Evolutionary conservation across 1,140 invertebrate species (phyloP).

Genomic region (Drosophila obscura): DNA sequence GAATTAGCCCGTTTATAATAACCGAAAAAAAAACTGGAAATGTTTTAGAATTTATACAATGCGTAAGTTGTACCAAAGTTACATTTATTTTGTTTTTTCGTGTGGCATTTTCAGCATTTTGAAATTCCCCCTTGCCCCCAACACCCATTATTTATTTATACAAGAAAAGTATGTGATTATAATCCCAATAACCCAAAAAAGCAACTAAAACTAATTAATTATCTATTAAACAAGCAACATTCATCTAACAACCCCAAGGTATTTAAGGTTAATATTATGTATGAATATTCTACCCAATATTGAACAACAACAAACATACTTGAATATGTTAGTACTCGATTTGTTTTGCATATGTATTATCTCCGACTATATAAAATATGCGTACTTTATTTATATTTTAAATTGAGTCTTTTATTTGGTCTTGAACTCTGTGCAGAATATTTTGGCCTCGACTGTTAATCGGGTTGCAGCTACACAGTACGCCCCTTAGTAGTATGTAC

Average conservation of each 20-base stretch:
- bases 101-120: conserved; percentile 58
- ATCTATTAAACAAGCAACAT: conserved; percentile 60
- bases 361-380: conserved; percentile 63
- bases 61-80: conserved; percentile 78
- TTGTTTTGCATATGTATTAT: conserved; percentile 72
- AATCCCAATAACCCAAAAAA: conserved; percentile 44
- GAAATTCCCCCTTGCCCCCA: conserved; percentile 28
- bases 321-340: conserved; percentile 60
- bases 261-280: conserved; percentile 42
- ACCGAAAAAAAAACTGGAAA: conserved; percentile 29
- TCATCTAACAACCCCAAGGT: conserved; percentile 55
- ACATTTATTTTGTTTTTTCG: conserved; percentile 60
- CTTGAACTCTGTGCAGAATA: neutral
- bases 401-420: conserved; percentile 27
- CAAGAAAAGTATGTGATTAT: conserved; percentile 71
- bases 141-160: conserved; percentile 68
- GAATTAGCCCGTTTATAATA: conserved; percentile 7
- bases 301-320: conserved; percentile 36
- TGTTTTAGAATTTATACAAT: conserved; percentile 75
- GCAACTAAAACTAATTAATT: conserved; percentile 32
- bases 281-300: conserved; percentile 46
- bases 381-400: conserved; percentile 52
- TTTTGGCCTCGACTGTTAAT: neutral
- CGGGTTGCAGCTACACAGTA: no score
- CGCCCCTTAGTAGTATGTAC: no score